Evolutionary conservation across 2,113 vertebrate genomes (phyloP).

Genomic region (Hippocampus guttulatus): DNA sequence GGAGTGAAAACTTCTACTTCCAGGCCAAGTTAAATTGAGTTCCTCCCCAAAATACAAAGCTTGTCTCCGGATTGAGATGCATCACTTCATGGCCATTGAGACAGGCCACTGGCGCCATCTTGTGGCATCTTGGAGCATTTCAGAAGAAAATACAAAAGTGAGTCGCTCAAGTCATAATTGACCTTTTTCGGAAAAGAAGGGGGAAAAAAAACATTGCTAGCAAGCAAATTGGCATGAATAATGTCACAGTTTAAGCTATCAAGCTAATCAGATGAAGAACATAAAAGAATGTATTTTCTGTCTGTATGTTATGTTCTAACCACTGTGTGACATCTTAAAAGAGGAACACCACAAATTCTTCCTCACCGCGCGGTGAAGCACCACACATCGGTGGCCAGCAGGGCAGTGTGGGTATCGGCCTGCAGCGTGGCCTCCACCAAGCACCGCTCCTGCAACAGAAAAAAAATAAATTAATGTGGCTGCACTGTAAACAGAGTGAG

Average conservation of each 20-base stretch:
- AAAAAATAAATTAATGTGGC: neutral
- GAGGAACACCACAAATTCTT: neutral
- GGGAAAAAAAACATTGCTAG: neutral
- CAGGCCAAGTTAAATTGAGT: too few species aligned
- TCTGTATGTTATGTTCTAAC: too few species aligned
- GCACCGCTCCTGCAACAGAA: constrained; percentile 72
- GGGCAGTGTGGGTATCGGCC: constrained; percentile 75
- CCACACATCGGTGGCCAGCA: constrained; percentile 88
- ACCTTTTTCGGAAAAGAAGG: neutral
- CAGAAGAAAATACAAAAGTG: too few species aligned
- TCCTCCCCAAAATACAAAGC: too few species aligned
- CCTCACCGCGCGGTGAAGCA: constrained; percentile 89
- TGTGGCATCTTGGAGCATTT: too few species aligned
- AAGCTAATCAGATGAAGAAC: too few species aligned
- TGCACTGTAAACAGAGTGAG: neutral
- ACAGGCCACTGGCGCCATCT: too few species aligned
- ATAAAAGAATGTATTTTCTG: too few species aligned
- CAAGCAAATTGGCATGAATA: neutral
- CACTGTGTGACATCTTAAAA: neutral
- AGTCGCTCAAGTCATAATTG: too few species aligned
- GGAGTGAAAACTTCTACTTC: too few species aligned
- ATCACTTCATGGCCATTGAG: too few species aligned
- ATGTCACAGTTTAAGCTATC: neutral
- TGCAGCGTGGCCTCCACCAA: constrained; percentile 80
- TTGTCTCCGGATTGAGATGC: too few species aligned